These are phyloP conservation scores for Aphodius sticticus DNA, from an alignment of 2,888 invertebrate genomes.

Conservation along the genomic window DNA sequence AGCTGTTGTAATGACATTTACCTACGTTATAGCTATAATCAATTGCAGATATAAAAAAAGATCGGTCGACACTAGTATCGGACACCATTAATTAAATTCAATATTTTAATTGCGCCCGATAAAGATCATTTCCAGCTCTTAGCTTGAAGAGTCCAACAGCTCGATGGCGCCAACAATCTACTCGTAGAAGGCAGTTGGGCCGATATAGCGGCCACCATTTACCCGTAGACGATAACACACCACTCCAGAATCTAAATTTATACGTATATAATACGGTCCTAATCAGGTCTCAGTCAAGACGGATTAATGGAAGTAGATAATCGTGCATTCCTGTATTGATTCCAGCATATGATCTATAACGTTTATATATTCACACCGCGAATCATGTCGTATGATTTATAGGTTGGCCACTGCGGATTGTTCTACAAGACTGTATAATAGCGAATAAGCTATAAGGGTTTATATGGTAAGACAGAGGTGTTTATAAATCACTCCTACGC, in stretches of 20 bases:
- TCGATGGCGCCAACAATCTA: not conserved
- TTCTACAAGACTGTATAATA: not conserved
- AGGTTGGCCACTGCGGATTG: not conserved
- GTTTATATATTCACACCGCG: not conserved
- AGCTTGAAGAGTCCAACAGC: not conserved
- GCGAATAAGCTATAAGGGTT: not conserved
- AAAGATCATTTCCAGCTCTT: not conserved
- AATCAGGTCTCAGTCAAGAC: not conserved
- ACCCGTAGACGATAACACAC: not conserved
- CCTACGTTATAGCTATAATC: not conserved
- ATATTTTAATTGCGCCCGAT: not conserved
- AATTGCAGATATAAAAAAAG: not conserved
- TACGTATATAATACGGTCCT: not conserved
- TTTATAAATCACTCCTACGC: not conserved
- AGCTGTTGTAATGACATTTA: not conserved
- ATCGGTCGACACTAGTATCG: not conserved
- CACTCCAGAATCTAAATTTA: constrained; percentile 4
- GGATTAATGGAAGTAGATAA: not conserved
- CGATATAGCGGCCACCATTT: not conserved
- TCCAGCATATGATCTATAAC: not conserved
- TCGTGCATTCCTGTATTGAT: not conserved
- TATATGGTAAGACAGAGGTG: not conserved
- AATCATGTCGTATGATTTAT: not conserved
- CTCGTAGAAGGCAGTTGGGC: not conserved
- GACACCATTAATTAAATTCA: not conserved